Conservation (phyloP, 92 coral and sea anemone genomes). For the Zoanthus solanderi region DNA sequence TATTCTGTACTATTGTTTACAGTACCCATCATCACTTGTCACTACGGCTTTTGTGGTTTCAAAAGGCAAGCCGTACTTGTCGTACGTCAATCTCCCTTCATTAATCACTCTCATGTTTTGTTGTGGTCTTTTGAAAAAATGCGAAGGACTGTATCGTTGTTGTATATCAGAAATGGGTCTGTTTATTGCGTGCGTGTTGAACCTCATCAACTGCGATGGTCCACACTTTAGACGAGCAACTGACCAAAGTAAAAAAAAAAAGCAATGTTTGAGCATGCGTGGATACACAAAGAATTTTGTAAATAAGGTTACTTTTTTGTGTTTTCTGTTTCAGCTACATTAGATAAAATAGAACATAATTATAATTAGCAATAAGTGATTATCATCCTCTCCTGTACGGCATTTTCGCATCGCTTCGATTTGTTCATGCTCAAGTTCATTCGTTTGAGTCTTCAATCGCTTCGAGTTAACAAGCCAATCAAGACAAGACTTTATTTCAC, state of each 20-base stretch:
- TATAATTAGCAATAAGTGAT: too few relatives aligned
- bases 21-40: slow-evolving; percentile 78
- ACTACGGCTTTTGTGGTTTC: slow-evolving; percentile 80
- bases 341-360: too few relatives aligned
- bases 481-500: too few relatives aligned
- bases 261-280: neutral
- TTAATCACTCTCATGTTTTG: slow-evolving; percentile 47
- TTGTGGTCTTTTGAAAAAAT: neutral
- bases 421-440: too few relatives aligned
- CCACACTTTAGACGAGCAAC: slow-evolving; percentile 71
- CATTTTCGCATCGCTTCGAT: too few relatives aligned
- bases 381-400: too few relatives aligned
- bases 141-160: neutral
- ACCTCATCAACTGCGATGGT: slow-evolving; percentile 60
- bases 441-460: too few relatives aligned
- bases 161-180: slow-evolving; percentile 1
- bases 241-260: neutral
- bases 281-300: neutral
- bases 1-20: slow-evolving; percentile 18
- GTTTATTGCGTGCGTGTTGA: slow-evolving; percentile 32
- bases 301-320: too few relatives aligned
- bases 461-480: too few relatives aligned
- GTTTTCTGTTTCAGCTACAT: too few relatives aligned
- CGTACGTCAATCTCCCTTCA: slow-evolving; percentile 72
- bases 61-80: slow-evolving; percentile 82